Conservation (phyloP, 2,113 vertebrate genomes). For the Paradisaea rubra region DNA sequence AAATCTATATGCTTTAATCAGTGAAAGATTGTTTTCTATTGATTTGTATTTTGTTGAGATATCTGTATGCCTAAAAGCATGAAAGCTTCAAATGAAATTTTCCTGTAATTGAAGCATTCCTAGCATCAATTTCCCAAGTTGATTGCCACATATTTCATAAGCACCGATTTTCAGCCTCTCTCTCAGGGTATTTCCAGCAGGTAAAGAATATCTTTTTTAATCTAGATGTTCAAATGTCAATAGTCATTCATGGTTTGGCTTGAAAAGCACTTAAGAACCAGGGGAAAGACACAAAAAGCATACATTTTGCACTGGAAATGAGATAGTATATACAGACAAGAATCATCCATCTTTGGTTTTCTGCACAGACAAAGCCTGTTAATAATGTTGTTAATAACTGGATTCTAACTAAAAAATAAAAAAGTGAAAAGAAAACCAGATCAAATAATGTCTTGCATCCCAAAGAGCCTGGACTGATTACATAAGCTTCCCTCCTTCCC, state of each 20-base stretch:
- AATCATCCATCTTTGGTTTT: background rate
- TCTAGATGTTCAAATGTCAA: background rate
- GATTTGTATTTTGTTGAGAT: background rate
- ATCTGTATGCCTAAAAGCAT: background rate
- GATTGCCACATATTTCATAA: background rate
- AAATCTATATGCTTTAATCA: background rate
- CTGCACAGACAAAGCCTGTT: background rate
- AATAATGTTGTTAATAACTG: background rate
- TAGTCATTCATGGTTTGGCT: background rate
- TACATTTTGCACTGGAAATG: background rate
- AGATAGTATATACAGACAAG: background rate
- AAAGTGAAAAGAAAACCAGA: background rate
- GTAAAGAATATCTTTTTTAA: background rate
- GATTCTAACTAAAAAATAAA: background rate
- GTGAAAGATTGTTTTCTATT: background rate
- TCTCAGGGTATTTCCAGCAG: background rate
- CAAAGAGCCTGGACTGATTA: background rate
- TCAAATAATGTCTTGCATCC: background rate
- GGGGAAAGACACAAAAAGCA: background rate
- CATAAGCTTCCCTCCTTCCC: background rate
- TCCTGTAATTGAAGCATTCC: background rate
- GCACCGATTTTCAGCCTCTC: rapidly evolving
- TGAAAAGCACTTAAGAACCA: background rate
- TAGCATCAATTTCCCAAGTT: background rate
- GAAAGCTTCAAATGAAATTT: background rate